These are phyloP conservation scores for Rhysida immarginata DNA, from an alignment of 1,140 invertebrate species.

Conservation along the genomic window DNA sequence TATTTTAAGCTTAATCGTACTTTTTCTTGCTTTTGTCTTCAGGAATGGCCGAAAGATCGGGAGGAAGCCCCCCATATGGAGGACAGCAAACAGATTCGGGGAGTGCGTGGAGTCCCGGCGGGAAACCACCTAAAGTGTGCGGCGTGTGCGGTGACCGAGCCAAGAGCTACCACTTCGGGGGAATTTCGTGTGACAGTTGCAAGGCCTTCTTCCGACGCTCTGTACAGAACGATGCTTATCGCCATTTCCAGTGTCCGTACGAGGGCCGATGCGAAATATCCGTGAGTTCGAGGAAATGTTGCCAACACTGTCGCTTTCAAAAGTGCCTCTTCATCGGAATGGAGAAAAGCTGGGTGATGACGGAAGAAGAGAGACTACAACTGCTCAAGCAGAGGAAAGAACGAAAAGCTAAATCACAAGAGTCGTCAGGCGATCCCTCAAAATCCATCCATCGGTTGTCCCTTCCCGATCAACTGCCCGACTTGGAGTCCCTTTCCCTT, in stretches of 20 bases:
- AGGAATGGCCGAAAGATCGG: too few relatives aligned
- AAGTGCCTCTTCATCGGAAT: slow-evolving; percentile 32
- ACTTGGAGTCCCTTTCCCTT: neutral
- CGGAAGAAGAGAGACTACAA: slow-evolving; percentile 26
- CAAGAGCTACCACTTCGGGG: slow-evolving; percentile 31
- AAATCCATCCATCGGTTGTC: neutral
- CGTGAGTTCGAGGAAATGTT: slow-evolving; percentile 22
- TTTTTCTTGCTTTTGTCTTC: too few relatives aligned
- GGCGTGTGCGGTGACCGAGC: slow-evolving; percentile 30
- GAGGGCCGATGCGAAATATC: slow-evolving; percentile 25
- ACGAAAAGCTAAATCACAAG: neutral
- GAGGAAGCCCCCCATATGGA: too few relatives aligned
- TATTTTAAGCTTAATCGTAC: too few relatives aligned
- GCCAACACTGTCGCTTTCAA: slow-evolving; percentile 29
- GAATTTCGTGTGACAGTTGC: slow-evolving; percentile 29
- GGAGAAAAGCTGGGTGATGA: slow-evolving; percentile 36
- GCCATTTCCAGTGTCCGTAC: slow-evolving; percentile 27
- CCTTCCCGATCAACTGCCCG: too few relatives aligned
- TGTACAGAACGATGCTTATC: slow-evolving; percentile 27
- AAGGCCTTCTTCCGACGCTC: slow-evolving; percentile 31
- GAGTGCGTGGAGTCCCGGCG: too few relatives aligned
- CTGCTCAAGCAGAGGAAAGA: neutral
- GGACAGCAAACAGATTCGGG: too few relatives aligned
- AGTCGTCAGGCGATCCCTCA: neutral
- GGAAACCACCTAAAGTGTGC: too few relatives aligned